Conservation (phyloP, 2,113 vertebrate genomes). For the Poeciliopsis turrubarensis region DNA sequence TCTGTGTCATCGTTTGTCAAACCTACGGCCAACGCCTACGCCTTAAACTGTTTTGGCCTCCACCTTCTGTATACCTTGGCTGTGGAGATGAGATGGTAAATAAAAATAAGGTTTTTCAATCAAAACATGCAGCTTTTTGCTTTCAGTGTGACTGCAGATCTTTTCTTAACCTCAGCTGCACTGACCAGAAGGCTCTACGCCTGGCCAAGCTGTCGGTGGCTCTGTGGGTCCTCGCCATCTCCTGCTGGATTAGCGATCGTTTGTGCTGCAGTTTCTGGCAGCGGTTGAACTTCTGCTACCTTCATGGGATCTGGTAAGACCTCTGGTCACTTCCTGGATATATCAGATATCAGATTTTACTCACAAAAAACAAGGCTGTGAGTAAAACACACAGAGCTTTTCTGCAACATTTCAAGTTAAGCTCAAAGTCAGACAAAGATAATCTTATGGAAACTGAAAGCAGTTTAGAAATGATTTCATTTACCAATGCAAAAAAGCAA, state of each 20-base stretch:
- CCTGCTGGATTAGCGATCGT: slow-evolving; percentile 91
- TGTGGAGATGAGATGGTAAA: slow-evolving; percentile 86
- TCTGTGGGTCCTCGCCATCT: slow-evolving; percentile 87
- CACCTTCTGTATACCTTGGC: slow-evolving; percentile 85
- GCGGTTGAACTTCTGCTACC: slow-evolving; percentile 87
- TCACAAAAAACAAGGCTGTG: neutral
- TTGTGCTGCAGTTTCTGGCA: slow-evolving; percentile 90
- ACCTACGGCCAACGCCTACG: slow-evolving; percentile 89
- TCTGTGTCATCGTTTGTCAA: slow-evolving; percentile 87
- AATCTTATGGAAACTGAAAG: neutral
- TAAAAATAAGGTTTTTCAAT: neutral
- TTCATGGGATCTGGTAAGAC: slow-evolving; percentile 94
- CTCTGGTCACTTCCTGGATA: neutral
- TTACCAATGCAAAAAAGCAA: too few species aligned
- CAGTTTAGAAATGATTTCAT: neutral
- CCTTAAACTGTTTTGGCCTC: slow-evolving; percentile 86
- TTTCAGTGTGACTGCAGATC: neutral
- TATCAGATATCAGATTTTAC: neutral
- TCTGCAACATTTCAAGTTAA: neutral
- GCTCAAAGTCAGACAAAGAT: neutral
- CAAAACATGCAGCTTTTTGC: neutral
- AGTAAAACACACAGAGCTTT: neutral
- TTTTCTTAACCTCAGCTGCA: slow-evolving; percentile 76
- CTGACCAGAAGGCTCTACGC: slow-evolving; percentile 75
- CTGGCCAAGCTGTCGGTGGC: slow-evolving; percentile 74